phyloP scores from a whole-genome alignment of 1,140 invertebrate genomes.

The Heliconius himera region DNA sequence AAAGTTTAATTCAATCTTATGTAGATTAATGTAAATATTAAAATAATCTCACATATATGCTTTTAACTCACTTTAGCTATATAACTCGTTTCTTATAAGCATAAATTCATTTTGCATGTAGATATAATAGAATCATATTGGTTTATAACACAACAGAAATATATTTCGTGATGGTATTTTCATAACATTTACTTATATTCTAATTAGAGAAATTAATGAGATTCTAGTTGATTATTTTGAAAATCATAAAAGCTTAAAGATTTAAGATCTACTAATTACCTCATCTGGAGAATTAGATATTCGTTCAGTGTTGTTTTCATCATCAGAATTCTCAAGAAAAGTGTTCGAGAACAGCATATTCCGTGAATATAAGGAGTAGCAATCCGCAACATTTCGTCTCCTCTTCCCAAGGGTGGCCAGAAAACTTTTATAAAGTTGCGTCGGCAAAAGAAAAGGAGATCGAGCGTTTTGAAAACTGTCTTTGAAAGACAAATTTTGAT shows the following conservation, averaged over 20 bases:
- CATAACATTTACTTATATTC: too few relatives aligned
- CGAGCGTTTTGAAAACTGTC: slow-evolving; percentile 67
- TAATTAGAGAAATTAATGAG: too few relatives aligned
- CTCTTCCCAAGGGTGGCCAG: slow-evolving; percentile 84
- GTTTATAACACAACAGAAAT: too few relatives aligned
- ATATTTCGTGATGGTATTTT: too few relatives aligned
- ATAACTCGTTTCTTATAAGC: neutral
- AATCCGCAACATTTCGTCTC: slow-evolving; percentile 74
- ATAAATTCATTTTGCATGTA: neutral
- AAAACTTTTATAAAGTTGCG: slow-evolving; percentile 89
- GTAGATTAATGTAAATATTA: too few relatives aligned
- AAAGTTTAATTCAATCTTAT: neutral
- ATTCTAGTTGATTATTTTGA: too few relatives aligned
- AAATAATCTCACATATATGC: too few relatives aligned
- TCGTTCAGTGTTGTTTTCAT: slow-evolving; percentile 73
- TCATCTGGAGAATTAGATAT: slow-evolving; percentile 76
- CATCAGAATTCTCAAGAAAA: slow-evolving; percentile 75
- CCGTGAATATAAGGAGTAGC: slow-evolving; percentile 76
- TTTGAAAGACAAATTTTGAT: slow-evolving; percentile 68
- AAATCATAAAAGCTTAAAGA: too few relatives aligned
- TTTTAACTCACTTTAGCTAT: neutral
- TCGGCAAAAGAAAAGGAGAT: slow-evolving; percentile 85
- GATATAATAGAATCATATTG: too few relatives aligned
- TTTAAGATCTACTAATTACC: slow-evolving; percentile 52
- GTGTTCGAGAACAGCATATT: slow-evolving; percentile 79